phyloP scores from a whole-genome alignment of 2,113 vertebrate genomes.

The Aegithalos caudatus region DNA sequence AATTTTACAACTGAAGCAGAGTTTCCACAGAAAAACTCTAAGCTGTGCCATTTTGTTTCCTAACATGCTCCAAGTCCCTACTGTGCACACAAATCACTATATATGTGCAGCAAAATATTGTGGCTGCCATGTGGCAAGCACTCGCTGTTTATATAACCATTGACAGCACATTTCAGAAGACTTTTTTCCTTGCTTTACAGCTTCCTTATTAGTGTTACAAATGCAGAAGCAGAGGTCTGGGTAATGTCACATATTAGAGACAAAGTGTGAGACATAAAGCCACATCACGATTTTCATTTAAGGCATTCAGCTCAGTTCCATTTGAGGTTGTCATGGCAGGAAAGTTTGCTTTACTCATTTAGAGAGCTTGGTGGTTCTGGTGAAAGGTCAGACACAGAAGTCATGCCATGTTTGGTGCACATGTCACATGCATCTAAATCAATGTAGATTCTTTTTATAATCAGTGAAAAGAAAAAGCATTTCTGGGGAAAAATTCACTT shows the following conservation, averaged over 20 bases:
- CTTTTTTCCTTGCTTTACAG: neutral
- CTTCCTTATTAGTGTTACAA: neutral
- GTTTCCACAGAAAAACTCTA: neutral
- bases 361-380: neutral
- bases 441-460: neutral
- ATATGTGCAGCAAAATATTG: neutral
- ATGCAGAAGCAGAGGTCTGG: neutral
- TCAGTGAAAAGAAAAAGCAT: neutral
- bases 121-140: neutral
- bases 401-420: neutral
- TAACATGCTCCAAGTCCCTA: neutral
- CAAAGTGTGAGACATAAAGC: neutral
- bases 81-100: neutral
- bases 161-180: neutral
- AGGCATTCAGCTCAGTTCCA: neutral
- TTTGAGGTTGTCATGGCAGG: neutral
- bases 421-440: neutral
- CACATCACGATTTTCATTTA: neutral
- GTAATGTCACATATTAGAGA: neutral
- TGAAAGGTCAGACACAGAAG: neutral
- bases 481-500: neutral
- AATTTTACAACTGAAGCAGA: neutral
- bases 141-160: neutral
- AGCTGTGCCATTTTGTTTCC: neutral
- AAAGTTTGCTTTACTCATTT: neutral